These are phyloP conservation scores for Paguma larvata DNA, from an alignment of 2,797 vertebrate genomes.

Conservation along the genomic window DNA sequence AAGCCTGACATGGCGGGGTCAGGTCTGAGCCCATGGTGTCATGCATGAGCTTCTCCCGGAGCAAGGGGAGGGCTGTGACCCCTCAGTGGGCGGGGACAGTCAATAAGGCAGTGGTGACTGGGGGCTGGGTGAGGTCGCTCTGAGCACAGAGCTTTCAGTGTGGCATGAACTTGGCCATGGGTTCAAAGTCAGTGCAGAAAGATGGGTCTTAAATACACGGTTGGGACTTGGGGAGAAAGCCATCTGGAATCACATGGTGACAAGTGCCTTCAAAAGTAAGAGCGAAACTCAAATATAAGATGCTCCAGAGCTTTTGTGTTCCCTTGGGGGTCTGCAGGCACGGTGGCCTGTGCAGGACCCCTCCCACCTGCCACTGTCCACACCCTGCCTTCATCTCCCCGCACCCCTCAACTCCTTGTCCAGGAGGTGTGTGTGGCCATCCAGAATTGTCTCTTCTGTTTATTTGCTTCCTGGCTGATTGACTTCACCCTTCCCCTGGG, in stretches of 20 bases:
- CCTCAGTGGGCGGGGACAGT: too few relatives aligned
- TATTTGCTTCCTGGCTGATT: neutral
- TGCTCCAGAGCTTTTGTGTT: fast-evolving
- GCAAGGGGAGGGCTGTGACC: neutral
- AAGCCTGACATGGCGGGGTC: neutral
- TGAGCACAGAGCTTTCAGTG: neutral
- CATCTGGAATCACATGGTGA: neutral
- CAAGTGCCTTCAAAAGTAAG: neutral
- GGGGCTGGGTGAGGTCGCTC: too few relatives aligned
- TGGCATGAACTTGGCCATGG: neutral
- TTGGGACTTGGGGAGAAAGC: neutral
- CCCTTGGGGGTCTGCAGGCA: too few relatives aligned
- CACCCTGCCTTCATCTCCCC: neutral
- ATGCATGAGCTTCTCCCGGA: neutral
- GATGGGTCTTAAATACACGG: neutral
- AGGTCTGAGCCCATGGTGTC: neutral
- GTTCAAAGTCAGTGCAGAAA: neutral
- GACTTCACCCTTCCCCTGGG: neutral
- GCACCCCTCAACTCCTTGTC: neutral
- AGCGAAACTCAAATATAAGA: neutral
- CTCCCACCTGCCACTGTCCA: fast-evolving
- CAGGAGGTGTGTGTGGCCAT: neutral
- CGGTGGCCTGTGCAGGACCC: too few relatives aligned
- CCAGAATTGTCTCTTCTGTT: neutral
- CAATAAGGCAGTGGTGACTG: too few relatives aligned